Percentiles rank a stretch among this genome's conserved stretches.
Conservation (phyloP, 1,140 invertebrate genomes). For the Trissolcus basalis region DNA sequence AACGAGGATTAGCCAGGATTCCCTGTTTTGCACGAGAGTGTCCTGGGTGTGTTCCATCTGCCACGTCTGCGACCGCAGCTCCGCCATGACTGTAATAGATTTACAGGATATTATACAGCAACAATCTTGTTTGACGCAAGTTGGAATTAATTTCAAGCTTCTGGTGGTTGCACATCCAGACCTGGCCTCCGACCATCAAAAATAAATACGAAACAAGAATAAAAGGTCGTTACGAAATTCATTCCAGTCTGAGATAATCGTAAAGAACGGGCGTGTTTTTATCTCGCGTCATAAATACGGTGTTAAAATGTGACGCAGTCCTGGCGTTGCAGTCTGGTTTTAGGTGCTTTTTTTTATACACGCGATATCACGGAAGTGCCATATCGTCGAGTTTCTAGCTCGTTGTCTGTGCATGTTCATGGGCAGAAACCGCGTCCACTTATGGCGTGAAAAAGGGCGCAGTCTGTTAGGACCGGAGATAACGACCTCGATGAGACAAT, state of each 20-base stretch:
- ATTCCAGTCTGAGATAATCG: no score
- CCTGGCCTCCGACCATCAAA: no score
- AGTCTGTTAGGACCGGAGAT: conserved; percentile 30
- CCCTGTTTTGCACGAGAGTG: conserved; percentile 18
- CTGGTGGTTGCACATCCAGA: no score
- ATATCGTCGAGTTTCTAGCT: conserved; percentile 12
- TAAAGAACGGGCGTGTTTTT: neutral
- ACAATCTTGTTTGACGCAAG: conserved; percentile 36
- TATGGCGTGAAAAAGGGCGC: conserved; percentile 35
- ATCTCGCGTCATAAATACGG: conserved; percentile 4
- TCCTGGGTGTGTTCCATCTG: conserved; percentile 40
- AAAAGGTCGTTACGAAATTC: no score
- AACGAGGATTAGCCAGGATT: conserved; percentile 42
- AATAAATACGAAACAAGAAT: no score
- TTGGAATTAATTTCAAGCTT: conserved; percentile 2
- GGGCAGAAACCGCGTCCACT: conserved; percentile 26
- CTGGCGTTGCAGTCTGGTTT: neutral
- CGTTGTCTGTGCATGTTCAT: conserved; percentile 9
- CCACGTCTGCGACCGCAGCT: conserved; percentile 31
- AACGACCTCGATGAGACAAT: conserved; percentile 41
- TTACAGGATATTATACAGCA: conserved; percentile 22
- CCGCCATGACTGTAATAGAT: conserved; percentile 30
- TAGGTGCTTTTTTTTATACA: neutral
- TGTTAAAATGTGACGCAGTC: conserved; percentile 1
- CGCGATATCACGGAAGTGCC: conserved; percentile 2